phyloP scores from a whole-genome alignment of 1,140 invertebrate species.

The Drosophila lacteicornis region DNA sequence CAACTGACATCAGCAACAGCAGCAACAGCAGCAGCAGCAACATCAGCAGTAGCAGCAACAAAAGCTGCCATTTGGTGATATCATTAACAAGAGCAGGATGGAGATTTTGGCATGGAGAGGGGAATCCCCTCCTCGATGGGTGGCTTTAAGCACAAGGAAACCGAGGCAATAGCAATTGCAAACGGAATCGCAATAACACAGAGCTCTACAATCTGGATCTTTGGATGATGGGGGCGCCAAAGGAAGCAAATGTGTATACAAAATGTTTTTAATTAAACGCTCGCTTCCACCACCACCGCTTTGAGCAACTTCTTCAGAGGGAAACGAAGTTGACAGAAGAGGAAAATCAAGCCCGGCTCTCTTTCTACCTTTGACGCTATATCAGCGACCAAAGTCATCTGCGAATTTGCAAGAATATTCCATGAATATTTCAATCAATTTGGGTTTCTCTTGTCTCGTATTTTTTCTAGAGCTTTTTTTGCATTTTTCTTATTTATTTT shows the following conservation, averaged over 20 bases:
- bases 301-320: constrained; percentile 16
- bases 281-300: constrained; percentile 47
- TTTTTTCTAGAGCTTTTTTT: background rate
- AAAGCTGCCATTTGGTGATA: constrained; percentile 71
- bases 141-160: constrained; percentile 41
- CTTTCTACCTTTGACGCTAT: constrained; percentile 4
- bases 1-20: constrained; percentile 53
- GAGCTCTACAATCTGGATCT: constrained; percentile 39
- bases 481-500: background rate
- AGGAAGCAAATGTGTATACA: constrained; percentile 82
- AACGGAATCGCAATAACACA: constrained; percentile 77
- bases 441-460: constrained; percentile 11
- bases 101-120: constrained; percentile 21
- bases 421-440: constrained; percentile 55
- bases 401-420: constrained; percentile 38
- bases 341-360: constrained; percentile 17
- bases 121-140: background rate
- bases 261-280: constrained; percentile 83
- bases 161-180: constrained; percentile 72
- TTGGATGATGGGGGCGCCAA: constrained; percentile 23
- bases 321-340: constrained; percentile 42
- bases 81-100: constrained; percentile 72
- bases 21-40: constrained; percentile 10
- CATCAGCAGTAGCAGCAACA: constrained; percentile 17
- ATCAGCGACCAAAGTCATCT: constrained; percentile 34